Conservation (phyloP, 2,113 vertebrate species). For the Pachyramphus minor region DNA sequence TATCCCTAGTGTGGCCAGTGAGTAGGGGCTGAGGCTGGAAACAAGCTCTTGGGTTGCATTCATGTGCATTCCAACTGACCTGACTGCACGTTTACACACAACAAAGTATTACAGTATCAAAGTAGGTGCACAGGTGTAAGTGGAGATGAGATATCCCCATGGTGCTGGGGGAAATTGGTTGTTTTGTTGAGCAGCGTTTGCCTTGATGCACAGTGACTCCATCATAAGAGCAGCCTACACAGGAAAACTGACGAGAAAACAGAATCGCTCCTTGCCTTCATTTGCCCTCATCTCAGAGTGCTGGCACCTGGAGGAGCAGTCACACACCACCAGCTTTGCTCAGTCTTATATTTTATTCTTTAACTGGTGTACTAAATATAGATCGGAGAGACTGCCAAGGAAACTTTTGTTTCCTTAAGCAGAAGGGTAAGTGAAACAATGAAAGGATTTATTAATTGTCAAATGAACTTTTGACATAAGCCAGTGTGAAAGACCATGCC, state of each 20-base stretch:
- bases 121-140: neutral
- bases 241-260: accelerated
- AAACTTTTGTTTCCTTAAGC: neutral
- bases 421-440: neutral
- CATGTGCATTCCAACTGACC: neutral
- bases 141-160: neutral
- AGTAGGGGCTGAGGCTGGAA: neutral
- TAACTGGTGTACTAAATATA: neutral
- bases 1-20: neutral
- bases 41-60: neutral
- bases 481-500: neutral
- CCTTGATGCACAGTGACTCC: neutral
- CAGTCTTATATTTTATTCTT: neutral
- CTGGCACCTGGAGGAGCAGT: neutral
- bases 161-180: neutral
- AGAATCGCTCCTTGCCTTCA: neutral
- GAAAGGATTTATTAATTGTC: neutral
- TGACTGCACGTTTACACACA: neutral
- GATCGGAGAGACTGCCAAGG: neutral
- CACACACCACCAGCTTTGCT: neutral
- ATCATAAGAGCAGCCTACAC: neutral
- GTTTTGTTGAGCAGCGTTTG: neutral
- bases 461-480: neutral
- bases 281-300: neutral
- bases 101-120: neutral